Evolutionary conservation across 2,113 vertebrate species (phyloP).

Genomic region (Siniperca chuatsi): DNA sequence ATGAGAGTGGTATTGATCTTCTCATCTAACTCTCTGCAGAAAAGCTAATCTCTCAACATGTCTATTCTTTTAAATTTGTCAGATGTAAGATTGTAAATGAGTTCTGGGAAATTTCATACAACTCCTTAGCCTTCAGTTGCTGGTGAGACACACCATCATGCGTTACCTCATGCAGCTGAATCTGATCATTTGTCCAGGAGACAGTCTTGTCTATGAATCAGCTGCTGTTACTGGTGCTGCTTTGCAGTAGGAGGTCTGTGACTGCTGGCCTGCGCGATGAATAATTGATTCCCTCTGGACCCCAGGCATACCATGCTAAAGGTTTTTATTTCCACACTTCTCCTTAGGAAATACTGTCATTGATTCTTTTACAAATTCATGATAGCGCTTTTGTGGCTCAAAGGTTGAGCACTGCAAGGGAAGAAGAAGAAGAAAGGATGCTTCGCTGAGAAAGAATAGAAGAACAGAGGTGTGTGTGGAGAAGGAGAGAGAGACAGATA

Average conservation of each 20-base stretch:
- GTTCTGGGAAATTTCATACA: not conserved
- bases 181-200: slow-evolving; percentile 24
- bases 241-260: slow-evolving; percentile 48
- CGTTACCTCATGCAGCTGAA: slow-evolving; percentile 13
- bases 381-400: slow-evolving; percentile 45
- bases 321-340: slow-evolving; percentile 66
- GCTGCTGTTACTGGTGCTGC: slow-evolving; percentile 7
- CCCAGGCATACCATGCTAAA: slow-evolving; percentile 60
- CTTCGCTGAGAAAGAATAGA: not conserved
- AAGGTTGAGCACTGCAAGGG: slow-evolving; percentile 32
- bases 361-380: slow-evolving; percentile 63
- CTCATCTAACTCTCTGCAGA: not conserved
- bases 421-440: slow-evolving; percentile 17
- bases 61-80: not conserved
- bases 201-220: slow-evolving; percentile 26
- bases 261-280: slow-evolving; percentile 60
- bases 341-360: slow-evolving; percentile 60
- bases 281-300: slow-evolving; percentile 79
- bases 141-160: not conserved
- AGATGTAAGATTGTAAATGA: not conserved
- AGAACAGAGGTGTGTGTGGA: slow-evolving; percentile 30
- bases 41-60: not conserved
- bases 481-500: not conserved
- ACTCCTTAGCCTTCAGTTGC: not conserved
- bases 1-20: not conserved